Base-by-base conservation (phyloP, 2,888 invertebrate species). In the Pocota personata region DNA sequence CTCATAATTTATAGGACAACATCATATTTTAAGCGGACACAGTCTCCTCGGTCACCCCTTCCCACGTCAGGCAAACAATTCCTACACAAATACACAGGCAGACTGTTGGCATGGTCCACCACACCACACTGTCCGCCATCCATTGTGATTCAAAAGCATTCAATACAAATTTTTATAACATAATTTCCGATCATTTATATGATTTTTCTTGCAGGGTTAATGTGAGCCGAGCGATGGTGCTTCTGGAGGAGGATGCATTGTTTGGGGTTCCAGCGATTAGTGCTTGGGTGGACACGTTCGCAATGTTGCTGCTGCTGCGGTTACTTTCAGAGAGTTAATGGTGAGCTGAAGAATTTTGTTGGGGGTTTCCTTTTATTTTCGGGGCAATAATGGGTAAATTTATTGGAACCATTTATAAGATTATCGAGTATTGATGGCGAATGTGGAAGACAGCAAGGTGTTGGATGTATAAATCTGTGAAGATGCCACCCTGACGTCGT, bases 101-200 rank as follows among this genome's bases (percentile, higher is more conserved):
- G 37, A 5, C 10, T 12, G 12, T n/a, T 10, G 27, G n/a, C n/a
- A n/a, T n/a, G n/a, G n/a, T n/a, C n/a, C n/a, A n/a, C n/a, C n/a
- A n/a, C n/a, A n/a, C n/a, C n/a, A n/a, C n/a, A n/a, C n/a, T n/a
- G n/a, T n/a, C n/a, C n/a, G n/a, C n/a, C n/a, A n/a, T n/a, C n/a
- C n/a, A 83, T 83, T 83, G 79, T 79, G 73, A 46, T 67, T 52
- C 24, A 79, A n/a, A 73, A 55, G 62, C 55, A 50, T 79, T 84
- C 79, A 84, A 75, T 79, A 84, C 73, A 84, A 79, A 73, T 52
- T 79, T 83, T 79, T 79, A 83, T 83, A 83, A 83, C 83, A 83
- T 79, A 83, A 83, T 83, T 79, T 84, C 79, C 79, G 83, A 84
- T 79, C 73, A 35, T 75, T 67, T 84, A 75, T 73, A 62, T 46